Conservation (phyloP, 2,888 invertebrate species). For the Plagodis pulveraria region DNA sequence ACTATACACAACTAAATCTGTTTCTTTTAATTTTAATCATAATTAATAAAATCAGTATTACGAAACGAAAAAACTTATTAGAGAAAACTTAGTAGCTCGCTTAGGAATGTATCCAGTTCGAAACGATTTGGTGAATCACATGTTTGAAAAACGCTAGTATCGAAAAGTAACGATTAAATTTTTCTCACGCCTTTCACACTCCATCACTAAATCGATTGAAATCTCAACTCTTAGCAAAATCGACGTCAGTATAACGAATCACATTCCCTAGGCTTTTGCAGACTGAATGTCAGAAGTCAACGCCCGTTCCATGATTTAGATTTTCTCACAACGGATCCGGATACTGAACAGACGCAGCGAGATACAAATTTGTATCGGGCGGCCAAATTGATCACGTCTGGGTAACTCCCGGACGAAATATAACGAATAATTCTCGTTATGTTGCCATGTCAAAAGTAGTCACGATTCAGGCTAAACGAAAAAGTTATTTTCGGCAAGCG, state of each 20-base stretch:
- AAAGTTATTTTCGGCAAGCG: constrained; percentile 5
- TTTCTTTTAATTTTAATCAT: no score
- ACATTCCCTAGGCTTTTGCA: constrained; percentile 19
- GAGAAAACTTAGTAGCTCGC: no score
- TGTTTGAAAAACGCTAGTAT: no score
- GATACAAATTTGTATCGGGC: no score
- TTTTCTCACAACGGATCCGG: constrained; percentile 14
- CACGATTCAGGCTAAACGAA: constrained; percentile 11
- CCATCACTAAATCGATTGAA: background rate
- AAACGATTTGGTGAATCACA: no score
- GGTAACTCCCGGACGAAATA: constrained; percentile 5
- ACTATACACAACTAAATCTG: no score
- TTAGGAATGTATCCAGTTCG: no score
- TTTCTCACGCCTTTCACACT: no score
- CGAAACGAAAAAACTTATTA: no score
- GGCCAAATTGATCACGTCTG: constrained; percentile 3
- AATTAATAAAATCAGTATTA: no score
- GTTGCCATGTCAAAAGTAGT: constrained; percentile 16
- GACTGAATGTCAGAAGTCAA: constrained; percentile 21
- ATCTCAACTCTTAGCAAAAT: constrained; percentile 4
- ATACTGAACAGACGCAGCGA: constrained; percentile 1
- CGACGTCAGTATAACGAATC: constrained; percentile 16
- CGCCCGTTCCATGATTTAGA: constrained; percentile 13
- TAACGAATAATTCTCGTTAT: constrained; percentile 2
- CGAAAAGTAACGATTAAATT: no score